phyloP scores from a whole-genome alignment of 2,888 invertebrate genomes.

The Acanthopleura granulata region DNA sequence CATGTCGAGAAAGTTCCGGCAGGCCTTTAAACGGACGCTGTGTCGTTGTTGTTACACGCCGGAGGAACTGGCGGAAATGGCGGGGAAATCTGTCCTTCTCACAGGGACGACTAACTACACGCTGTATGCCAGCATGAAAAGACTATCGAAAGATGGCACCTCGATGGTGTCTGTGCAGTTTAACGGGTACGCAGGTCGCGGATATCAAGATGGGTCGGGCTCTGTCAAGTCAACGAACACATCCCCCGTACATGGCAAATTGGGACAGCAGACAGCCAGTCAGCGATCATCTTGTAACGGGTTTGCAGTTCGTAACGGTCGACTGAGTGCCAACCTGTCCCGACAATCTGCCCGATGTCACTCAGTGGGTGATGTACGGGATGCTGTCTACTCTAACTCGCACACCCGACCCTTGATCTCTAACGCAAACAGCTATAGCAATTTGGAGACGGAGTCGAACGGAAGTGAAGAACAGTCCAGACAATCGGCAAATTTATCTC shows the following conservation, averaged over 20 bases:
- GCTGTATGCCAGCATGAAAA: constrained; percentile 3
- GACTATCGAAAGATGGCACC: constrained; percentile 6
- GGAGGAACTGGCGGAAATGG: constrained; percentile 16
- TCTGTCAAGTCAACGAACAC: background rate
- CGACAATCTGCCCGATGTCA: background rate
- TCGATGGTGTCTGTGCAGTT: constrained; percentile 11
- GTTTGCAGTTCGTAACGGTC: constrained; percentile 6
- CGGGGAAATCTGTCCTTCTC: background rate
- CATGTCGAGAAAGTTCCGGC: constrained; percentile 10
- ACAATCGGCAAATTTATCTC: background rate
- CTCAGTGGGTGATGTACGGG: background rate
- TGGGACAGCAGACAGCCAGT: background rate
- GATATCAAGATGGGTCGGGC: background rate
- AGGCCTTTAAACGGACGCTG: constrained; percentile 10
- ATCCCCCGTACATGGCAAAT: background rate
- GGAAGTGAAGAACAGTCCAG: background rate
- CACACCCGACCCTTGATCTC: background rate
- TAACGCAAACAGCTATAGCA: background rate
- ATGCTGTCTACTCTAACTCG: background rate
- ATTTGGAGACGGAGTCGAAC: background rate
- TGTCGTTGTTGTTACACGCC: constrained; percentile 4
- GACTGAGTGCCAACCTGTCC: constrained; percentile 1
- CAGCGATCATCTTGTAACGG: background rate
- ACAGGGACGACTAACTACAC: constrained; percentile 8
- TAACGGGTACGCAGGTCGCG: background rate